Evolutionary conservation across 2,113 vertebrate species (phyloP), one percentile per base, ranked within the genome.

Genomic region (Lepus americanus): DNA sequence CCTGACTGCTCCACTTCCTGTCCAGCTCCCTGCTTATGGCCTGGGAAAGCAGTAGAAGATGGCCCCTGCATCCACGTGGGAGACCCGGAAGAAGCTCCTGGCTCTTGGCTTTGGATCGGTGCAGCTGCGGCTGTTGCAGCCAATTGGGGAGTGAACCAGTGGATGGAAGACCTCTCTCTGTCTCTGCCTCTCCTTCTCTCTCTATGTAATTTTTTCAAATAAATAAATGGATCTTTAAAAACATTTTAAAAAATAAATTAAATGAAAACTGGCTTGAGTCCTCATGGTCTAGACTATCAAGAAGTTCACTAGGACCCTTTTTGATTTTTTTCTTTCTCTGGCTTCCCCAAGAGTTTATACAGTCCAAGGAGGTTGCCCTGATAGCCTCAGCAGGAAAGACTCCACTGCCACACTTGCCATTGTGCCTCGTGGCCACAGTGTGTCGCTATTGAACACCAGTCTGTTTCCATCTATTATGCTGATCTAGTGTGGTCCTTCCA

Each of bases 251-350:
- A 44, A 44, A 44, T 1, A 44, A 7, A 76, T 64, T 77, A 94
- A 64, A 77, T 66, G n/a, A 89, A 94, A 92, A 87, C 31, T 82
- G 63, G 11, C 53, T 94, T 92, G 79, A 85, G 1, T 59, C 39
- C 39, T 90, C 86, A 72, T 22, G 53, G 25, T 7, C 61, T 63
- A 89, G 49, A 64, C 44, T 70, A 94, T n/a, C 76, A 86, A 63
- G 61, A 89, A 70, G 27, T 74, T 81, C 27, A 87, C 14, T 49
- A 76, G 27, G 19, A 64, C 70, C 16, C 4, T 90, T 44, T 89
- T 90, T 83, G 77, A 25, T 10, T 80, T 66, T 63, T 94, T 14
- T 88, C 49, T 87, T 90, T 39, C 51, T 78, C 74, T 83, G 55
- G 20, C 2, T 84, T 88, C 76, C 44, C 23, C n/a, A 76, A 76